Base-by-base conservation (phyloP, 1,140 invertebrate species). In the Drosophila parvula region DNA sequence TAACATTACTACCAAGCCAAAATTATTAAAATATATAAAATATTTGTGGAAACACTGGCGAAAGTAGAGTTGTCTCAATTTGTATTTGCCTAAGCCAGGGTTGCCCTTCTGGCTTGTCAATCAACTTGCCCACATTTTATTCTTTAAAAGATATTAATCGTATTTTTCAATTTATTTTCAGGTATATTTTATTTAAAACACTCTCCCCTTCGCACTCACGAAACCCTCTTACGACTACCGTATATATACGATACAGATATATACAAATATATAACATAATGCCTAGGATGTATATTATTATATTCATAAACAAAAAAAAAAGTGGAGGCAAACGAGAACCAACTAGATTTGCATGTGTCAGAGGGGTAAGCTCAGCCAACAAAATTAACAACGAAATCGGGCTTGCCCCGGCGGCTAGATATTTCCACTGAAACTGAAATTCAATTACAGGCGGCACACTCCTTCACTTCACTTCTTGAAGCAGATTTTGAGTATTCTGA, bases 401-500 rank as follows among this genome's bases (percentile, higher is more conserved):
- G 34, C 41, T 45, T 28, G n/a, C 41, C 58, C 30, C 41, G 18
- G 30, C 22, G 57, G 62, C 32, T 65, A 64, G 41, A 67, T 36
- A 65, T n/a, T n/a, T 45, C 16, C 27, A 53, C 51, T 22, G 50
- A 36, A 62, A 63, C 18, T 11, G n/a, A 27, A 32, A 4, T 63
- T 18, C 32, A 22, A 14, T 14, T 48, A 18, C 18, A 45, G 47
- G 28, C 32, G 3, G 12, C 5, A 4, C 43, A n/a, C 27, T n/a
- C 6, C 5, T 12, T 8, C 12, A 0, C 10, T 27, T 76, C 40
- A 76, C 53, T 92, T 92, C 34, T 80, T 89, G 59, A 94, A 92
- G 48, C 93, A 90, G 45, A 97, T 94, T 93, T 96, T 97, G 18
- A 97, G 92, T 60, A 97, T 91, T 81, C 95, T 94, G 41, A 97